phyloP scores from a whole-genome alignment of 1,140 invertebrate genomes.

The Bombus superbus region DNA sequence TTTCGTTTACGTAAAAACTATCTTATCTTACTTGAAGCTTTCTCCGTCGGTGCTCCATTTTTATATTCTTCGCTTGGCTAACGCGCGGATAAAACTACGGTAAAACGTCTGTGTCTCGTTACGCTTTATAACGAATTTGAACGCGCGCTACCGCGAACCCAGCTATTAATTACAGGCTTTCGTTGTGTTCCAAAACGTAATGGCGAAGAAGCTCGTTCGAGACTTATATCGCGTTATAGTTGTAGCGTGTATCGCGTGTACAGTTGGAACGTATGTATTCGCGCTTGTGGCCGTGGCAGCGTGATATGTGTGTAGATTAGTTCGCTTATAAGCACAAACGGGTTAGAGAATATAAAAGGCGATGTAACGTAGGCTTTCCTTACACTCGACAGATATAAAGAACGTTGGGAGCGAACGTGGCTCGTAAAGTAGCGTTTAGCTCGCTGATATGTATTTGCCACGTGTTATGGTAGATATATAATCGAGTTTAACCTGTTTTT shows the following conservation, averaged over 20 bases:
- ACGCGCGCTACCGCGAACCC: too few relatives aligned
- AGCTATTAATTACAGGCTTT: background rate
- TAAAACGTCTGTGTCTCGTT: background rate
- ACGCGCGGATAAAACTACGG: background rate
- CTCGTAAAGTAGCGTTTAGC: background rate
- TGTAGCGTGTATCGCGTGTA: background rate
- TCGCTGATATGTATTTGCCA: background rate
- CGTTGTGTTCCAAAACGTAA: background rate
- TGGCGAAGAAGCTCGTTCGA: background rate
- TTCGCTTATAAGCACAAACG: slow-evolving; percentile 11
- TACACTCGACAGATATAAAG: slow-evolving; percentile 25
- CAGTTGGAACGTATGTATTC: too few relatives aligned
- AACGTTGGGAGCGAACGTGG: background rate
- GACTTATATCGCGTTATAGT: background rate
- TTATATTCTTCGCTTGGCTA: background rate
- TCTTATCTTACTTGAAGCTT: rapidly evolving
- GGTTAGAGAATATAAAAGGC: slow-evolving; percentile 22
- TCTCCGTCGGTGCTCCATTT: background rate
- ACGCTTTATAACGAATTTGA: background rate
- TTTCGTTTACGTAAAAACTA: background rate
- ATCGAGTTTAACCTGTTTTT: background rate
- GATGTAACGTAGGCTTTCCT: slow-evolving; percentile 6
- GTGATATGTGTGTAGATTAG: slow-evolving; percentile 5
- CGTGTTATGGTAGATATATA: background rate
- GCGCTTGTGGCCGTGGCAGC: background rate